Percentiles rank a stretch among this genome's conserved stretches.
phyloP scores from a whole-genome alignment of 2,888 invertebrate genomes.

The Leptothorax acervorum region DNA sequence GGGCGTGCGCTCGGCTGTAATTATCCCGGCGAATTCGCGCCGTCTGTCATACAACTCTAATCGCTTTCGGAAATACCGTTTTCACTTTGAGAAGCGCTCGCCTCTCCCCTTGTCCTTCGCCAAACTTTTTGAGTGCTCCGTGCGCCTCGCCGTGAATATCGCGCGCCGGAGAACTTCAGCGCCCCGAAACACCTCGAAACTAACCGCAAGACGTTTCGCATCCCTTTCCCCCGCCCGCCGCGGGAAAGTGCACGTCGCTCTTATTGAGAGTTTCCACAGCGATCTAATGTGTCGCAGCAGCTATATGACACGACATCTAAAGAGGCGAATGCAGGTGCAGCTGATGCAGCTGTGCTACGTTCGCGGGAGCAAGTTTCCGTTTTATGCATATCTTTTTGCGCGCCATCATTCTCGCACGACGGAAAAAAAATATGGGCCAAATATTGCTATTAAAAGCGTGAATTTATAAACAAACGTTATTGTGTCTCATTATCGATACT shows the following conservation, averaged over 20 bases:
- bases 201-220: slow-evolving; percentile 69
- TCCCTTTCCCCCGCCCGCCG: slow-evolving; percentile 15
- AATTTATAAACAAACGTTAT: neutral
- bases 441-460: neutral
- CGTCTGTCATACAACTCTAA: slow-evolving; percentile 43
- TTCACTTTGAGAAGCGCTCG: slow-evolving; percentile 31
- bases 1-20: slow-evolving; percentile 5
- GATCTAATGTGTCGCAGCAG: slow-evolving; percentile 49
- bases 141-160: slow-evolving; percentile 38
- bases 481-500: neutral
- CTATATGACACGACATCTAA: slow-evolving; percentile 44
- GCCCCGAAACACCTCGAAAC: slow-evolving; percentile 69
- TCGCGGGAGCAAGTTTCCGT: slow-evolving; percentile 10
- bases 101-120: slow-evolving; percentile 6
- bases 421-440: neutral
- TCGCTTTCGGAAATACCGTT: slow-evolving; percentile 48
- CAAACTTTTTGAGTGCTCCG: slow-evolving; percentile 52
- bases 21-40: slow-evolving; percentile 27
- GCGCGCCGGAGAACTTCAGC: slow-evolving; percentile 63
- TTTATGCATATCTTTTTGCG: neutral
- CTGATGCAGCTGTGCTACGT: slow-evolving; percentile 19
- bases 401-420: neutral
- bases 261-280: slow-evolving; percentile 55
- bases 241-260: slow-evolving; percentile 55
- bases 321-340: slow-evolving; percentile 47